phyloP scores from a whole-genome alignment of 23 tunicate genomes.

The Trididemnum nubilum region DNA sequence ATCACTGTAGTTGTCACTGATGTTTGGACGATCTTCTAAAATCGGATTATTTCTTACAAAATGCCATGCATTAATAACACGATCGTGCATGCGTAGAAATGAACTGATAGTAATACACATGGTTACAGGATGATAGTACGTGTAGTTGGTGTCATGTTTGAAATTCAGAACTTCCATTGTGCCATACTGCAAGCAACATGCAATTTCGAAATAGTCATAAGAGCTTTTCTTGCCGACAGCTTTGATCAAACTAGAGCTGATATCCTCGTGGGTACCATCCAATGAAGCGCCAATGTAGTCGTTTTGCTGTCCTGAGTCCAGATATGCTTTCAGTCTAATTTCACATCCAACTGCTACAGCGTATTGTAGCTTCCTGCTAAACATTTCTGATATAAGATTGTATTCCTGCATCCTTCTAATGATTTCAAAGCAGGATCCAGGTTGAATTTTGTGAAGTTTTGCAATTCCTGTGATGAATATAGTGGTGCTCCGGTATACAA shows the following conservation, averaged over 20 bases:
- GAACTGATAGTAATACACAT: too few species aligned
- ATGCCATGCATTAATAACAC: too few species aligned
- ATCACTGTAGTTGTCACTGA: too few species aligned
- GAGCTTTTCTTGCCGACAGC: conserved; percentile 10
- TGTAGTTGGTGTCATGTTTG: too few species aligned
- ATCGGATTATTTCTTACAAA: too few species aligned
- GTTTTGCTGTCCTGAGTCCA: background rate
- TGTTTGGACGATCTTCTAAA: too few species aligned
- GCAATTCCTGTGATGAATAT: conserved; percentile 22
- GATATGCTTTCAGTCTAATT: conserved; percentile 6
- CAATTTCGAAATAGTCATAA: background rate
- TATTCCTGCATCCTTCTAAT: background rate
- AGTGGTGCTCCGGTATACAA: conserved; percentile 20
- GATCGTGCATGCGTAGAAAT: too few species aligned
- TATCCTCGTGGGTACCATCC: background rate
- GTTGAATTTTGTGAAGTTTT: background rate
- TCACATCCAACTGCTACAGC: conserved; percentile 32
- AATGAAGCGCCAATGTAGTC: background rate
- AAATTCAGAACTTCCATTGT: too few species aligned
- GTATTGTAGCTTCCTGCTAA: background rate
- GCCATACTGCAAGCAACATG: background rate
- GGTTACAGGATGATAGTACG: too few species aligned
- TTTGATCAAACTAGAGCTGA: background rate
- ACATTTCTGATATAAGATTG: background rate
- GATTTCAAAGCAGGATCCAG: conserved; percentile 9